Evolutionary conservation across 2,113 vertebrate species (phyloP).

Genomic region (Myxocyprinus asiaticus): DNA sequence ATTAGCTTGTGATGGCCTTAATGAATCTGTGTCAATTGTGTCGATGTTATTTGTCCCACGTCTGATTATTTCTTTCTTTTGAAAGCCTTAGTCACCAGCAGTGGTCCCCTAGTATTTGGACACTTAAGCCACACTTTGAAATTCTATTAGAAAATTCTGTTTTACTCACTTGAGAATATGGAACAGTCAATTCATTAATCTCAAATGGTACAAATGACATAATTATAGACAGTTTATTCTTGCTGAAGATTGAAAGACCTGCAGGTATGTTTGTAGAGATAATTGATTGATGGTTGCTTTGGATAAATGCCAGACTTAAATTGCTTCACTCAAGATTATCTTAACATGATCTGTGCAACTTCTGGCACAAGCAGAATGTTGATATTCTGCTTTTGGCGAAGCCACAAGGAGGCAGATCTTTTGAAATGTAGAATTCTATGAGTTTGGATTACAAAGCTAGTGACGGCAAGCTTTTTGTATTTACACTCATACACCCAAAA

Average conservation of each 20-base stretch:
- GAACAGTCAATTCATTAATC: background rate
- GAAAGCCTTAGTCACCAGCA: too few relatives aligned
- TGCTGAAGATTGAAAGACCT: background rate
- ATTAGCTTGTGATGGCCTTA: too few relatives aligned
- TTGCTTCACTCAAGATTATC: slow-evolving; percentile 1
- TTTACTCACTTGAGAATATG: background rate
- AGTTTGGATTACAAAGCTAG: background rate
- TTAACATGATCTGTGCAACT: slow-evolving; percentile 6
- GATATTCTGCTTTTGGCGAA: background rate
- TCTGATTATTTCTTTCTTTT: too few relatives aligned
- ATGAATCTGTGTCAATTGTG: too few relatives aligned
- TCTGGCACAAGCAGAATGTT: background rate
- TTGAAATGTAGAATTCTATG: slow-evolving; percentile 15
- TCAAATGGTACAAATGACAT: background rate
- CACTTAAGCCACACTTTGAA: too few relatives aligned
- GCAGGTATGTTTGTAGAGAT: background rate
- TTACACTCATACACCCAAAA: background rate
- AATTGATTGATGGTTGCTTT: slow-evolving; percentile 4
- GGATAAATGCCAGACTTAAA: slow-evolving; percentile 2
- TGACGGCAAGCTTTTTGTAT: background rate
- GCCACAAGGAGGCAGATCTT: background rate
- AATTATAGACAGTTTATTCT: background rate
- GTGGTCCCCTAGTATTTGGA: too few relatives aligned
- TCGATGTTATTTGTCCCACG: too few relatives aligned
- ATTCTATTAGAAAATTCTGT: too few relatives aligned